These are phyloP conservation scores for Tapirus indicus DNA, from an alignment of 2,797 vertebrate species.

Conservation along the genomic window DNA sequence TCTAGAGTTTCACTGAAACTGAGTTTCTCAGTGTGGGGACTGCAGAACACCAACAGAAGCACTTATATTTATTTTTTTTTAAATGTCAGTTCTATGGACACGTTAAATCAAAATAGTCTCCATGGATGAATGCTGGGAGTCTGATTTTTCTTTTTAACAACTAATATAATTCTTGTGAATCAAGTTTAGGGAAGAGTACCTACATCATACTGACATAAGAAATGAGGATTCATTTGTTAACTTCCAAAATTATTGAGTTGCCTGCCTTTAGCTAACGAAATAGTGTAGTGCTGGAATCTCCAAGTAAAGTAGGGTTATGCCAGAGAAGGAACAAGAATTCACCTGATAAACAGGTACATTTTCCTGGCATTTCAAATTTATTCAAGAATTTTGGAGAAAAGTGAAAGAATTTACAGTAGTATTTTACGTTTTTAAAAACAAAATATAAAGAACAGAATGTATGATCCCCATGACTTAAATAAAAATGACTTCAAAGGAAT, in stretches of 20 bases:
- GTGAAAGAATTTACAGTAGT: background rate
- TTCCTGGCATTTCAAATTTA: background rate
- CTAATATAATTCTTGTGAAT: background rate
- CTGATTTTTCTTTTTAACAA: constrained; percentile 36
- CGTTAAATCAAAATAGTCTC: constrained; percentile 25
- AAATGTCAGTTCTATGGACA: background rate
- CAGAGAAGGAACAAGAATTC: background rate
- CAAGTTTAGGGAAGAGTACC: background rate
- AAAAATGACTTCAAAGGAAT: constrained; percentile 3
- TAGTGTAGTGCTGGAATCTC: background rate
- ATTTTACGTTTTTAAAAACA: background rate
- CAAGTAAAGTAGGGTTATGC: background rate
- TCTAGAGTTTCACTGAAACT: background rate
- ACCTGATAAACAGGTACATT: background rate
- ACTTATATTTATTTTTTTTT: background rate
- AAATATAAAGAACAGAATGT: background rate
- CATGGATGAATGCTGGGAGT: background rate
- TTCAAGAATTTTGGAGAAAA: background rate
- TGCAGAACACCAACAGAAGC: background rate
- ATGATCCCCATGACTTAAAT: background rate
- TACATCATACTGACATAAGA: background rate
- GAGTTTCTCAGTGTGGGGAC: background rate
- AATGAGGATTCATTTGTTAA: background rate
- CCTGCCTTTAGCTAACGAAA: background rate
- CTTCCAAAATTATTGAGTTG: background rate